Evolutionary conservation across 2,797 vertebrate species (phyloP).

Genomic region (Lindbergichthys nudifrons): DNA sequence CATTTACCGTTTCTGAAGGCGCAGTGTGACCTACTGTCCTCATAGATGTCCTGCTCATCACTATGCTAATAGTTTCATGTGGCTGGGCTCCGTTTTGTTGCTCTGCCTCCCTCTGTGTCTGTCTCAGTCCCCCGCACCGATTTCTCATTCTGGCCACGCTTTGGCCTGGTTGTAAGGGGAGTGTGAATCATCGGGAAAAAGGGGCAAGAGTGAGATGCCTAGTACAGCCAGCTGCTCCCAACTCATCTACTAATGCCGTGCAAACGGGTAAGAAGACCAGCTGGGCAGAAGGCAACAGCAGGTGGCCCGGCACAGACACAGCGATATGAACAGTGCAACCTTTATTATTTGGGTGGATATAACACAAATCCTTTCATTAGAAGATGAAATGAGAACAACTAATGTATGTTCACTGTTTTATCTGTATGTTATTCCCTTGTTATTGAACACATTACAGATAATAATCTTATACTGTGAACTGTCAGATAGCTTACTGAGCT

Average conservation of each 20-base stretch:
- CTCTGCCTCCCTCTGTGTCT: constrained; percentile 35
- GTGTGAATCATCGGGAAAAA: constrained; percentile 57
- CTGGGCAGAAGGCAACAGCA: constrained; percentile 76
- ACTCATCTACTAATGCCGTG: constrained; percentile 66
- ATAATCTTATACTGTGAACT: not conserved
- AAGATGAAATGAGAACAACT: constrained; percentile 30
- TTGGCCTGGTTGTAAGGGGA: constrained; percentile 52
- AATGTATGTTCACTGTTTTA: constrained; percentile 13
- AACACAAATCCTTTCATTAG: constrained; percentile 31
- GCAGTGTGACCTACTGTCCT: constrained; percentile 72
- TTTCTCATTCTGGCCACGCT: constrained; percentile 52
- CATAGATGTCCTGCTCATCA: constrained; percentile 66
- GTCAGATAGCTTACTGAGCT: not conserved
- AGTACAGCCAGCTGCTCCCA: constrained; percentile 74
- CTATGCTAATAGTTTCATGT: constrained; percentile 69
- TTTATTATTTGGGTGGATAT: constrained; percentile 45
- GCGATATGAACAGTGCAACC: constrained; percentile 40
- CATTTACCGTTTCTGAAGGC: constrained; percentile 48
- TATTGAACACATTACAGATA: constrained; percentile 1
- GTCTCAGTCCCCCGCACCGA: constrained; percentile 36
- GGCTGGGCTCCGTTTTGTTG: constrained; percentile 40
- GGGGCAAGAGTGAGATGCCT: constrained; percentile 55
- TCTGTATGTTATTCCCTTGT: not conserved
- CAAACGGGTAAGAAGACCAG: constrained; percentile 70
- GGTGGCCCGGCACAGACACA: constrained; percentile 66